A percentile compares a stretch with the other conserved stretches of the same genome.
Conservation (phyloP, 2,888 invertebrate species). For the Diaperis boleti region DNA sequence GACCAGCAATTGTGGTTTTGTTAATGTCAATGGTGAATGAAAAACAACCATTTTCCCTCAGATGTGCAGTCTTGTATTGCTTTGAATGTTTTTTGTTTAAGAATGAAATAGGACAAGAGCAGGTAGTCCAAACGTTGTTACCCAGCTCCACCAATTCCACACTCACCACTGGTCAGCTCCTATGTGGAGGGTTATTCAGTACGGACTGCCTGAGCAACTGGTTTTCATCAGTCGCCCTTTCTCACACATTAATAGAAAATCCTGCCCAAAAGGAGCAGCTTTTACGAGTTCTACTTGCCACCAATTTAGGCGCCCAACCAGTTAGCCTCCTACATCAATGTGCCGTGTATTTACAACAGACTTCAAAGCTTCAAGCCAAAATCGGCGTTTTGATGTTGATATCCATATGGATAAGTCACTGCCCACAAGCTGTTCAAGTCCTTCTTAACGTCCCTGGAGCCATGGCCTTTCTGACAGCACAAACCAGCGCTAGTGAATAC, state of each 20-base stretch:
- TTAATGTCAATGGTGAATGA: slow-evolving; percentile 99
- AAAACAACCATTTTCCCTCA: slow-evolving; percentile 88
- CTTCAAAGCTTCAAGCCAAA: slow-evolving; percentile 84
- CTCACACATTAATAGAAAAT: slow-evolving; percentile 91
- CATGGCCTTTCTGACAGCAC: slow-evolving; percentile 86
- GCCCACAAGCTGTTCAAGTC: slow-evolving; percentile 84
- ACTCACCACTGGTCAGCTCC: slow-evolving; percentile 85
- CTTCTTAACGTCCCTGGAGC: slow-evolving; percentile 79
- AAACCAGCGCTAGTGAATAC: slow-evolving; percentile 85
- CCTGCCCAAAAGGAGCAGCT: slow-evolving; percentile 89
- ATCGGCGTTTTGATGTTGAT: slow-evolving; percentile 93
- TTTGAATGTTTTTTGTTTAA: slow-evolving; percentile 96
- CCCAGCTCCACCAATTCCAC: slow-evolving; percentile 81
- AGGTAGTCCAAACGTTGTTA: slow-evolving; percentile 91
- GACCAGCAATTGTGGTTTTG: slow-evolving; percentile 93
- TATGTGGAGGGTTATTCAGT: slow-evolving; percentile 94
- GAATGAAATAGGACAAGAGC: slow-evolving; percentile 90
- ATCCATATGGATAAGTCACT: slow-evolving; percentile 88
- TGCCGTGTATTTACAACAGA: slow-evolving; percentile 85
- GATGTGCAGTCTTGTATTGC: slow-evolving; percentile 97
- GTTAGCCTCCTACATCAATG: slow-evolving; percentile 93
- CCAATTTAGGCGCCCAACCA: slow-evolving; percentile 85
- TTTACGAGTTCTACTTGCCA: slow-evolving; percentile 89
- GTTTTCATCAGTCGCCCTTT: slow-evolving; percentile 93
- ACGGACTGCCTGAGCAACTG: slow-evolving; percentile 91